Percentiles rank a stretch among this genome's conserved stretches.
phyloP scores from a whole-genome alignment of 1,140 invertebrate genomes.

The Lasaia peninsularis region DNA sequence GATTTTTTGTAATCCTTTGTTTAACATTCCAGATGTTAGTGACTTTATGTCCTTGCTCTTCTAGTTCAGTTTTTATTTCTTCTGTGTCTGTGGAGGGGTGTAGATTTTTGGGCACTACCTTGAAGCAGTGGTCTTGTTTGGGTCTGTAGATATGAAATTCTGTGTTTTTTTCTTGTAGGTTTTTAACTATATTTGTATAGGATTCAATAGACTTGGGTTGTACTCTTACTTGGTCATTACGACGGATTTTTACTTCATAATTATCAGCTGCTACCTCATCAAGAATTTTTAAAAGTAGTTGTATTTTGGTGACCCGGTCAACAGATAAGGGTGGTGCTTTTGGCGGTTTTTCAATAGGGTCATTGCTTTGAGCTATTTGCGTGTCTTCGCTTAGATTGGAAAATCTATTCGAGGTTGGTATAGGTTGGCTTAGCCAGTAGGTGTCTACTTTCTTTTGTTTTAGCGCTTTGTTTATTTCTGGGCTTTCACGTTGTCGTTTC shows the following conservation, averaged over 20 bases:
- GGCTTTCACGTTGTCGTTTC: background rate
- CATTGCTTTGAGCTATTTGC: background rate
- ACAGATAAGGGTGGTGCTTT: background rate
- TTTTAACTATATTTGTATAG: background rate
- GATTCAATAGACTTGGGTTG: background rate
- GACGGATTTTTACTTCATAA: background rate
- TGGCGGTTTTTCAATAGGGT: background rate
- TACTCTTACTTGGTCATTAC: background rate
- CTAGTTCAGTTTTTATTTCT: conserved; percentile 19
- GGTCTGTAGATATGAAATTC: conserved; percentile 25
- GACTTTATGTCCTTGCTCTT: conserved; percentile 12
- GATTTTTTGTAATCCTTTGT: background rate
- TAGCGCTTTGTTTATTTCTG: background rate
- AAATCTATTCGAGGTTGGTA: background rate
- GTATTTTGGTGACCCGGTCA: background rate
- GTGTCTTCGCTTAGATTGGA: background rate
- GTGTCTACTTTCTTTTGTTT: background rate
- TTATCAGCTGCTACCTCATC: background rate
- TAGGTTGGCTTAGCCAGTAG: background rate
- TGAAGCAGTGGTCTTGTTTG: conserved; percentile 26
- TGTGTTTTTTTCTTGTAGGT: background rate
- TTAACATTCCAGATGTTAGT: conserved; percentile 6
- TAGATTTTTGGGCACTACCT: conserved; percentile 30
- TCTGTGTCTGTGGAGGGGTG: conserved; percentile 26
- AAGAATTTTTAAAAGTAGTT: background rate